Conservation (phyloP, 2,797 vertebrate genomes). For the Aselliscus stoliczkanus region DNA sequence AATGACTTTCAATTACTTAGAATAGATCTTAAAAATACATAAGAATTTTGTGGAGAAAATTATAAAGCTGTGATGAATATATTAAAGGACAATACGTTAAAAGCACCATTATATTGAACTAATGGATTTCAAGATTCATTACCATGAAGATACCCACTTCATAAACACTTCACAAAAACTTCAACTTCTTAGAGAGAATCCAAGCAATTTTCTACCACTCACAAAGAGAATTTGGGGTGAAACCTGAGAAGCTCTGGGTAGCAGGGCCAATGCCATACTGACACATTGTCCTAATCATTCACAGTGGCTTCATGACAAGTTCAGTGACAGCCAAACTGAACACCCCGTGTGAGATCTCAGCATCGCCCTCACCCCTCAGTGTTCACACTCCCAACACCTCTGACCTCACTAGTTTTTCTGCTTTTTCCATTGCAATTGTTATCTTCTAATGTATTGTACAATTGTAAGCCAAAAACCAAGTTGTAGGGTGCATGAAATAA, state of each 20-base stretch:
- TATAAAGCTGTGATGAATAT: not conserved
- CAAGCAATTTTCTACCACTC: not conserved
- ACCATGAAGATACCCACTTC: not conserved
- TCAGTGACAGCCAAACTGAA: not conserved
- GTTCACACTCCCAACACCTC: fast-evolving
- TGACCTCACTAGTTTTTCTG: not conserved
- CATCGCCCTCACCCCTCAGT: fast-evolving
- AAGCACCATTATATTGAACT: not conserved
- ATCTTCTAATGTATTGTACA: not conserved
- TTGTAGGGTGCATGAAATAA: too few species aligned
- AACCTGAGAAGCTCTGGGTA: not conserved
- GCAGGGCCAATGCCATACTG: too few species aligned
- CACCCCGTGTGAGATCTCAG: not conserved
- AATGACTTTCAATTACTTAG: not conserved
- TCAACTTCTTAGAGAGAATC: not conserved
- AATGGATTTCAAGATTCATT: not conserved
- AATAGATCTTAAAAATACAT: not conserved
- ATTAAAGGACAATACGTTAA: not conserved
- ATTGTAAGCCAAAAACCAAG: not conserved
- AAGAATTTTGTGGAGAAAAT: not conserved
- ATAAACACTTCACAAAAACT: not conserved
- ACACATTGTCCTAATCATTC: not conserved
- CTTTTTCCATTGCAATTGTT: not conserved
- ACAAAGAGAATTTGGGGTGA: not conserved
- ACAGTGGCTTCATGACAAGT: not conserved